Evolutionary conservation across 2,888 invertebrate species (phyloP), one percentile per base, ranked within the genome.

Genomic region (Meandrusa payeni): DNA sequence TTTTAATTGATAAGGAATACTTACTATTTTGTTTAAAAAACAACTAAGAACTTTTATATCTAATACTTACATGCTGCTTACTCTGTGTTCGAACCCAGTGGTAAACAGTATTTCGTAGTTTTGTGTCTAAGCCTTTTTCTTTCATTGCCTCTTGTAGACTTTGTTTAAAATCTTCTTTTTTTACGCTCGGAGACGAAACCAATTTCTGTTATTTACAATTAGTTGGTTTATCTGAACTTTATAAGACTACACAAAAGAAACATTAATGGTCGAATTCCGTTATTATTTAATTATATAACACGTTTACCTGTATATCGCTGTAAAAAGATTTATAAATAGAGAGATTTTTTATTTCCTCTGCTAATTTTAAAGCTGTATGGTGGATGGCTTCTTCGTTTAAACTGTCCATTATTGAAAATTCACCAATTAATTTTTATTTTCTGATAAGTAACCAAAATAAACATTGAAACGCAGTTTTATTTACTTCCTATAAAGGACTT

Each of bases 41-140:
- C n/a, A n/a, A n/a, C n/a, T n/a, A n/a, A n/a, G n/a, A n/a, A n/a
- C n/a, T n/a, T n/a, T n/a, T n/a, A n/a, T 9, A 26, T 34, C 23
- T 28, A 9, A 5, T 10, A 57, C 81, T 75, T 63, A 86, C 87
- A 51, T 69, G 81, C 55, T 81, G 76, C 61, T 87, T 88, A 54
- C 63, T 79, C 46, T 88, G 88, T 38, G 82, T 76, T 46, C 94
- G 91, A 51, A 93, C 90, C 92, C 93, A 94, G 73, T 95, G 94
- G 76, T 92, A 96, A 33, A 96, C 93, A 46, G 94, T 93, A 64
- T 96, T 96, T 55, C 94, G 90, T 46, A 96, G 89, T 70, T 95
- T 93, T 2, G 93, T 94, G 66, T 96, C 95, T 58, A 96, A 83
- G 2, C 95, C 95, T 48, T 92, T 93, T 48, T 91, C 90, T 73